Conservation (phyloP, 2,113 vertebrate species). For the Odontesthes bonariensis region DNA sequence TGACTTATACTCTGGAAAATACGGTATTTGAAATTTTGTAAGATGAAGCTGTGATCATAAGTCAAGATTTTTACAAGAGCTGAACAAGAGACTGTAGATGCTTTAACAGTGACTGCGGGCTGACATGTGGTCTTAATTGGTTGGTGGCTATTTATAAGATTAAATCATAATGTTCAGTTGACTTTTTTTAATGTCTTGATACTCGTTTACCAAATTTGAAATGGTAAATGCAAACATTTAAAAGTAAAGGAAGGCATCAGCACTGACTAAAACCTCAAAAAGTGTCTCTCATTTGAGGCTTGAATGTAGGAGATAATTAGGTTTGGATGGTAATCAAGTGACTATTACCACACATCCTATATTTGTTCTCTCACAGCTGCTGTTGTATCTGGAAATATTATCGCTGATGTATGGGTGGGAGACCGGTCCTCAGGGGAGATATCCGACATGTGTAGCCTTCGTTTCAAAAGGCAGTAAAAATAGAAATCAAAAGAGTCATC, state of each 20-base stretch:
- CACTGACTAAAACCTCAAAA: background rate
- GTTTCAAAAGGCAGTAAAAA: constrained; percentile 44
- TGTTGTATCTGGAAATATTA: background rate
- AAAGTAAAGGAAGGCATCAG: background rate
- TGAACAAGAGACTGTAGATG: too few relatives aligned
- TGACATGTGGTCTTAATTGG: too few relatives aligned
- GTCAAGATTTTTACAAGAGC: too few relatives aligned
- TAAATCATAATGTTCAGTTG: background rate
- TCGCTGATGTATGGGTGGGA: background rate
- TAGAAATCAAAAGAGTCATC: constrained; percentile 42
- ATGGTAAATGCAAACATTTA: background rate
- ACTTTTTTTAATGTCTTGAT: background rate
- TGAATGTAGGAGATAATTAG: background rate
- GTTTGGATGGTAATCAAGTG: background rate
- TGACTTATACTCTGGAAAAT: too few relatives aligned
- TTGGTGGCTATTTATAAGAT: background rate
- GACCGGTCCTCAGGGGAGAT: constrained; percentile 14
- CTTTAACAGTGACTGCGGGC: too few relatives aligned
- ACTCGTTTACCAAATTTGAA: background rate
- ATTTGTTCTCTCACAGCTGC: background rate
- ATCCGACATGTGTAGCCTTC: constrained; percentile 30
- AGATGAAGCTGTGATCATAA: too few relatives aligned
- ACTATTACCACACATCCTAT: background rate
- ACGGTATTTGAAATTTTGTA: too few relatives aligned
- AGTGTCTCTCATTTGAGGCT: background rate